Percentiles rank a stretch among this genome's conserved stretches.
Conservation (phyloP, 2,797 vertebrate species). For the Pseudocheirus occidentalis region DNA sequence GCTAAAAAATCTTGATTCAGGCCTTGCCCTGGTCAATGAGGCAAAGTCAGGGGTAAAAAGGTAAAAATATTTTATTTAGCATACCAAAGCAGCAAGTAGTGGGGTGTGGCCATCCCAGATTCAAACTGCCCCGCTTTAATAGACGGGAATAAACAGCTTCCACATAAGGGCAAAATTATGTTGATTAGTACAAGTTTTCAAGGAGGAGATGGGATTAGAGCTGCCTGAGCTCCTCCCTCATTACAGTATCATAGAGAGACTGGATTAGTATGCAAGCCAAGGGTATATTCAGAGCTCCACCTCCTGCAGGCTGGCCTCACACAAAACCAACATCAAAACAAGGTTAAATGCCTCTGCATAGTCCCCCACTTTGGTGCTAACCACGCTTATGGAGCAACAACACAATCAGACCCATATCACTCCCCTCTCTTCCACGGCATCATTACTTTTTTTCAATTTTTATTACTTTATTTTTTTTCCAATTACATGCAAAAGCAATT, state of each 20-base stretch:
- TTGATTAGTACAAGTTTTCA: not conserved
- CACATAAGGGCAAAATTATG: not conserved
- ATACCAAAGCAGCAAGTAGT: not conserved
- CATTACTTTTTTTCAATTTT: too few relatives aligned
- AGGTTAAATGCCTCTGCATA: not conserved
- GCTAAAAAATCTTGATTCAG: not conserved
- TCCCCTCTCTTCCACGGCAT: not conserved
- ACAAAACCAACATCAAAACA: not conserved
- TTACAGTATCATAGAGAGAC: not conserved
- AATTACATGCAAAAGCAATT: not conserved
- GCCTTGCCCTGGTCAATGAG: not conserved
- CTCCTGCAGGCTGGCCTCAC: not conserved
- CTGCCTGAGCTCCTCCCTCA: not conserved
- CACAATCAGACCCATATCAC: not conserved
- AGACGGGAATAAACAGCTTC: not conserved
- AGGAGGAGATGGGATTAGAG: not conserved
- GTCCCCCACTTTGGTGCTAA: not conserved
- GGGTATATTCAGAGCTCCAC: not conserved
- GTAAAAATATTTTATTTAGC: not conserved
- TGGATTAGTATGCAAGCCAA: not conserved
- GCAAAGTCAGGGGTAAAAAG: not conserved
- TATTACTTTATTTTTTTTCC: not conserved
- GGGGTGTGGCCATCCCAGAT: not conserved
- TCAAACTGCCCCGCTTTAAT: not conserved
- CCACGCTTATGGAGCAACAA: not conserved